Conservation (phyloP, 1,140 invertebrate genomes). For the Cyphomyrmex costatus region DNA sequence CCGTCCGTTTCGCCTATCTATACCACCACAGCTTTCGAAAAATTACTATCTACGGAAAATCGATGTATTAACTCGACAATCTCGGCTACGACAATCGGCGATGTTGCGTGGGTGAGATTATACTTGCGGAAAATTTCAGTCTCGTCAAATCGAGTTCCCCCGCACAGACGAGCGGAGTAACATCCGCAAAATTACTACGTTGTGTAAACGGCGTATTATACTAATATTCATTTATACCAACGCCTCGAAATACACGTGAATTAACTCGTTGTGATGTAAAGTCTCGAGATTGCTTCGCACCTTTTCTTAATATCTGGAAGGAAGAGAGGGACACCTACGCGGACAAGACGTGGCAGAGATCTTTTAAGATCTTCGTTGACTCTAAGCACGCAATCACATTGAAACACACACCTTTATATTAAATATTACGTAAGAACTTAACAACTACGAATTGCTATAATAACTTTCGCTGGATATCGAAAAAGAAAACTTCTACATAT, state of each 20-base stretch:
- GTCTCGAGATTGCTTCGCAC: constrained; percentile 35
- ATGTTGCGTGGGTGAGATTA: constrained; percentile 51
- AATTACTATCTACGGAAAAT: not conserved
- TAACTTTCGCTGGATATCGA: constrained; percentile 4
- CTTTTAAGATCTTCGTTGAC: constrained; percentile 11
- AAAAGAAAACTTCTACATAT: not conserved
- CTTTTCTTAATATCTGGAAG: constrained; percentile 31
- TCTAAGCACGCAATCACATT: constrained; percentile 1
- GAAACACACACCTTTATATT: constrained; percentile 5
- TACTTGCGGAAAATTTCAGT: constrained; percentile 18
- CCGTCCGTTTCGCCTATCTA: constrained; percentile 36
- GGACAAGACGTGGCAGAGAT: not conserved
- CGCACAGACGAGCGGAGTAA: constrained; percentile 21
- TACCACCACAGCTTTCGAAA: constrained; percentile 37
- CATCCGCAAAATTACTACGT: constrained; percentile 42
- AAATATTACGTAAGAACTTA: constrained; percentile 10
- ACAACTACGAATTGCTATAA: not conserved
- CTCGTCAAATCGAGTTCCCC: constrained; percentile 33
- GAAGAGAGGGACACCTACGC: constrained; percentile 45
- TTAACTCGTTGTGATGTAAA: constrained; percentile 44
- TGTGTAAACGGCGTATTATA: constrained; percentile 48
- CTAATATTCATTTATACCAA: constrained; percentile 60
- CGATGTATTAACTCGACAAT: constrained; percentile 40
- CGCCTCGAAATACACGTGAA: constrained; percentile 42
- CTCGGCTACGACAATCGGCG: constrained; percentile 42